These are phyloP conservation scores for Puffinus mauretanicus DNA, from an alignment of 2,113 vertebrate genomes.

Conservation along the genomic window DNA sequence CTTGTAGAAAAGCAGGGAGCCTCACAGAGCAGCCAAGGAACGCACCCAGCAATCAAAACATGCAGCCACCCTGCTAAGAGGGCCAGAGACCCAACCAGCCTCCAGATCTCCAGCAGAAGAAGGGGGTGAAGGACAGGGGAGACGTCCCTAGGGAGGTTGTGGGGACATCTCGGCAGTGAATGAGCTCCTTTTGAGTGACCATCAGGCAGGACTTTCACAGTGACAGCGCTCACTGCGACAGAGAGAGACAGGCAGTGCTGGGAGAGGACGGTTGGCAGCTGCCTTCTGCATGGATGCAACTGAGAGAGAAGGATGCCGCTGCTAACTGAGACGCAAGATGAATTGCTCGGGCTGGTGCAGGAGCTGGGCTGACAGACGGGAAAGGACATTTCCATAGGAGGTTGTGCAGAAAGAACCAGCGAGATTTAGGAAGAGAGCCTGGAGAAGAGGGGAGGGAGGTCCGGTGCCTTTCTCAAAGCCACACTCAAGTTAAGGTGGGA, in stretches of 20 bases:
- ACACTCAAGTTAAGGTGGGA: rapidly evolving
- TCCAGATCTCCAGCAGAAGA: background rate
- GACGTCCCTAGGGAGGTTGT: background rate
- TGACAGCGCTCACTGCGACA: background rate
- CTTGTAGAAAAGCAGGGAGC: background rate
- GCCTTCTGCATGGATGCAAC: background rate
- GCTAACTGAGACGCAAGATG: background rate
- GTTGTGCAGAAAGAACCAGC: background rate
- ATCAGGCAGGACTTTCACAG: background rate
- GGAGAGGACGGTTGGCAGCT: background rate
- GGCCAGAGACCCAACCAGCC: background rate
- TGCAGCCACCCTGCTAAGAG: background rate
- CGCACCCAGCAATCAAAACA: background rate
- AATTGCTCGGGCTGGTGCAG: background rate
- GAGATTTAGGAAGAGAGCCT: background rate
- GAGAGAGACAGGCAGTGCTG: background rate
- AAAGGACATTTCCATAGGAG: background rate
- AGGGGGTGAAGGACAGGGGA: background rate
- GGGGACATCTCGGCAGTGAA: background rate
- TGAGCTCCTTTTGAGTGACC: background rate
- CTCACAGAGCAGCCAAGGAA: background rate
- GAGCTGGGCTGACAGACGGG: background rate
- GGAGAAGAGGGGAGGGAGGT: background rate
- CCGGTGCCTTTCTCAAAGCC: background rate
- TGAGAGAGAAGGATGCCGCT: background rate